Evolutionary conservation across 2,888 invertebrate genomes (phyloP).

Genomic region (Erynnis tages): DNA sequence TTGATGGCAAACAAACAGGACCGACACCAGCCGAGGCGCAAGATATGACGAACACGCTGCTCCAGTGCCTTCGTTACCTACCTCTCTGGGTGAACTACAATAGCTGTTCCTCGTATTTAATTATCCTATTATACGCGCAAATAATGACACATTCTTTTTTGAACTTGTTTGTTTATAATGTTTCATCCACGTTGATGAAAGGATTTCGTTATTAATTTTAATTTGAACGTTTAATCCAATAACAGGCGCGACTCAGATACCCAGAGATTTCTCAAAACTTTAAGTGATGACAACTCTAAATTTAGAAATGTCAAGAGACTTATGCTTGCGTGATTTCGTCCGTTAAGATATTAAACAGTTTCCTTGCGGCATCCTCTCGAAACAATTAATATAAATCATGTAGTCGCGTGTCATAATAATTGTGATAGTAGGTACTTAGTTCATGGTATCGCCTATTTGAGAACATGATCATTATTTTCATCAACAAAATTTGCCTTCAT

Average conservation of each 20-base stretch:
- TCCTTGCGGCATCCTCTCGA: conserved; percentile 47
- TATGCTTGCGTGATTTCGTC: conserved; percentile 56
- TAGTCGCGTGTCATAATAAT: conserved; percentile 51
- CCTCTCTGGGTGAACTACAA: no score
- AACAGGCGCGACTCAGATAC: background rate
- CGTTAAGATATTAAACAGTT: conserved; percentile 44
- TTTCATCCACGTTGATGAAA: no score
- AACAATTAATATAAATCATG: conserved; percentile 60
- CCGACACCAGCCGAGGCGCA: no score
- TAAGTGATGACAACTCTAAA: conserved; percentile 28
- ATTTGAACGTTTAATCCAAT: background rate
- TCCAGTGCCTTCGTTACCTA: no score
- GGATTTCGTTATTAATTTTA: no score
- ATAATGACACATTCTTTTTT: no score
- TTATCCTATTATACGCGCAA: no score
- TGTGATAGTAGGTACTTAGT: conserved; percentile 34
- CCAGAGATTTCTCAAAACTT: background rate
- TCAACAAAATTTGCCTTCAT: background rate
- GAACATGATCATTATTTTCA: conserved; percentile 4
- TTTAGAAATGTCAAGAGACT: conserved; percentile 50
- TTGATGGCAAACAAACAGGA: no score
- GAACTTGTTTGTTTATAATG: no score
- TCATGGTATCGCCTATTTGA: background rate
- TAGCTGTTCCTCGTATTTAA: no score
- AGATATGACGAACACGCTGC: no score